These are phyloP conservation scores for Therioaphis trifolii DNA, from an alignment of 2,888 invertebrate genomes.

Conservation along the genomic window DNA sequence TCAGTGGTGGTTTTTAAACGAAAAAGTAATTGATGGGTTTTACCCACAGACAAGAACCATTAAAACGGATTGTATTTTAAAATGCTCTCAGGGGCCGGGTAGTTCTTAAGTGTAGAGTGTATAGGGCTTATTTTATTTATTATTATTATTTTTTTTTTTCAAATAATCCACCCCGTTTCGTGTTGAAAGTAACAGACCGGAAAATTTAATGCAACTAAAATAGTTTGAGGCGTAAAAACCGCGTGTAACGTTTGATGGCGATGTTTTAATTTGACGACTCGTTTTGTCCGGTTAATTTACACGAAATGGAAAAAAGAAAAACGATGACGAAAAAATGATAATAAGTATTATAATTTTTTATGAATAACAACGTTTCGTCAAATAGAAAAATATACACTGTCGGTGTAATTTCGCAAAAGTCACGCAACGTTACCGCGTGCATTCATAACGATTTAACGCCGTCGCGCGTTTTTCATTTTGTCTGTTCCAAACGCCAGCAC, in stretches of 20 bases:
- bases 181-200: constrained; percentile 53
- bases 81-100: constrained; percentile 24
- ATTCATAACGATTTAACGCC: too few species aligned
- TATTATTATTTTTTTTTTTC: neutral
- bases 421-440: too few species aligned
- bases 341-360: neutral
- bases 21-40: constrained; percentile 61
- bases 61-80: constrained; percentile 54
- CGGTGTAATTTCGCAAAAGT: too few species aligned
- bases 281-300: constrained; percentile 36
- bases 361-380: constrained; percentile 10
- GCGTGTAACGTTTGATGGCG: constrained; percentile 25
- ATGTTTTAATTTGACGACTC: constrained; percentile 40
- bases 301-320: neutral
- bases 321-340: neutral
- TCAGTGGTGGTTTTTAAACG: constrained; percentile 45
- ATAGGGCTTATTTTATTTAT: constrained; percentile 16
- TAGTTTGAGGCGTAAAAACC: constrained; percentile 36
- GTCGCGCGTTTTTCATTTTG: too few species aligned
- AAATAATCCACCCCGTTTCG: constrained; percentile 37
- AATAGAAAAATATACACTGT: constrained; percentile 16
- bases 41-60: constrained; percentile 37
- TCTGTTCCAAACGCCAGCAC: too few species aligned
- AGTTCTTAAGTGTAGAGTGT: constrained; percentile 36
- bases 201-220: constrained; percentile 52